Evolutionary conservation across 2,113 vertebrate genomes (phyloP), one percentile per base, ranked within the genome.

Genomic region (Tangachromis dhanisi): DNA sequence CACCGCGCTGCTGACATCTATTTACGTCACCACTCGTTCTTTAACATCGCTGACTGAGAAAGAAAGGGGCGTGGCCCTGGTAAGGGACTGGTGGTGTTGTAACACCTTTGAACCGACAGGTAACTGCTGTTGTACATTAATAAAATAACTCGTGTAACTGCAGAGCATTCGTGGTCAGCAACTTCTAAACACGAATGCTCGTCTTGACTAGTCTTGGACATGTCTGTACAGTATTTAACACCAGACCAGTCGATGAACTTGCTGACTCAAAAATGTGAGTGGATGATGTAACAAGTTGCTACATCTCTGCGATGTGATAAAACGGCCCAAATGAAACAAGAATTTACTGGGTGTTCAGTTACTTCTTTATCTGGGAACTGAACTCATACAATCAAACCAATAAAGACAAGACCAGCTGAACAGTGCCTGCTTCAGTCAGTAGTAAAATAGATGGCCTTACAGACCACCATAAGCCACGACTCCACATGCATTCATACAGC

Each of bases 31-130:
- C 63, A 16, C 66, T 71, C 2, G 3, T 24, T 73, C 19, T 21
- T 26, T 73, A 73, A 45, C 66, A 45, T 45, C 2, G 4, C 61
- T n/a, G 33, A 66, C 61, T 66, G 19, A 66, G 33, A 21, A 38
- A 0, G 4, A 66, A 38, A 38, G 61, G 33, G 7, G 19, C 7
- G 0, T 66, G 61, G 33, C 33, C 6, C 2, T 21, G 33, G 33
- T 66, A 21, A 73, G 21, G 2, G 13, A 16, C 38, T 10, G 68
- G 68, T 26, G 68, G 40, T 45, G 21, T 3, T 45, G 8, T 26
- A 73, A 17, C 21, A 26, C 68, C 5, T 73, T 73, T 45, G 38
- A 45, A 73, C 9, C 0, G 5, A 73, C 38, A 45, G 38, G 68
- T 45, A 73, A 17, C 68, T 73, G 13, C 68, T 73, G 68, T 17